A percentile compares a stretch with the other conserved stretches of the same genome.
phyloP scores from a whole-genome alignment of 2,888 invertebrate species.

The Oxycera nigricornis region DNA sequence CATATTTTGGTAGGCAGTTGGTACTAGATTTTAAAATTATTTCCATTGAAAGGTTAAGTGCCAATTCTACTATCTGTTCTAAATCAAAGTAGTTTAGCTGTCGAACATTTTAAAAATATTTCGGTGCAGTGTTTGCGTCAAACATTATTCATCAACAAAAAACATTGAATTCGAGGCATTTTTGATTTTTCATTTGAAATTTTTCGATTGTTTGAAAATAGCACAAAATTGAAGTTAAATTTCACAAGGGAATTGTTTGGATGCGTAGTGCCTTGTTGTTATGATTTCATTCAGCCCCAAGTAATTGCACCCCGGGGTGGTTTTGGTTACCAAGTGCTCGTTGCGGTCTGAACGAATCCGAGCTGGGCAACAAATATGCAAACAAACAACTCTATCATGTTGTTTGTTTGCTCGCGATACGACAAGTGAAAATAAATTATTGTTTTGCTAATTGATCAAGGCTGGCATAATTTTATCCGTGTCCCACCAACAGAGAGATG shows the following conservation, averaged over 20 bases:
- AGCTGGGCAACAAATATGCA: conserved; percentile 2
- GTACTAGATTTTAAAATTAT: neutral
- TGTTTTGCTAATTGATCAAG: conserved; percentile 24
- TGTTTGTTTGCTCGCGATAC: conserved; percentile 1
- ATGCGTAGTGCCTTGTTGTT: conserved; percentile 25
- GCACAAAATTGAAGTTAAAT: neutral
- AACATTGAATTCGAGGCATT: neutral
- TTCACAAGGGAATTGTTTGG: conserved; percentile 4
- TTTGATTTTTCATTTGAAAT: neutral
- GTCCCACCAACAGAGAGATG: no score
- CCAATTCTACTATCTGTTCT: neutral
- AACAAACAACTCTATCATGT: conserved; percentile 25
- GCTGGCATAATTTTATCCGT: conserved; percentile 12
- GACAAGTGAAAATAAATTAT: neutral
- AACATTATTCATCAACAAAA: neutral
- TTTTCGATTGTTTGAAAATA: neutral
- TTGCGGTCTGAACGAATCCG: neutral
- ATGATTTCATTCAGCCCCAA: neutral
- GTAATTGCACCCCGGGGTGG: neutral
- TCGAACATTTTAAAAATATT: neutral
- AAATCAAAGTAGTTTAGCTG: no score
- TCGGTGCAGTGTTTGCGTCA: neutral
- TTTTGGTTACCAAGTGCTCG: neutral
- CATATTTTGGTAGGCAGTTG: neutral
- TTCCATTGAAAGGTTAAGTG: neutral